Evolutionary conservation across 2,113 vertebrate species (phyloP), one percentile per base, ranked within the genome.

Genomic region (Dicrurus megarhynchus): DNA sequence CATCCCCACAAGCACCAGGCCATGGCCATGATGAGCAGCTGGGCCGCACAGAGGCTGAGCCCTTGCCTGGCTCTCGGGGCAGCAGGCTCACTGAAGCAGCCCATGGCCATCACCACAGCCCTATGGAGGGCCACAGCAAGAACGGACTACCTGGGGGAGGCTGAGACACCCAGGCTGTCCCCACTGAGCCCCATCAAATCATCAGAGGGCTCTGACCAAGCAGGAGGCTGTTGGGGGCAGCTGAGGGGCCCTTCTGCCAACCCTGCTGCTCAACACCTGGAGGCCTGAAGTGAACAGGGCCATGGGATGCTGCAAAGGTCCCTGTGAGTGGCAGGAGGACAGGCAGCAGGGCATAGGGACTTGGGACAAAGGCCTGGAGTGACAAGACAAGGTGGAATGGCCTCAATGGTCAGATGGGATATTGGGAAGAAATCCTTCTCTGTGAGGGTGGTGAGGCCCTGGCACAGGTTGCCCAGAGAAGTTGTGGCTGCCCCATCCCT

Each of bases 111-210:
- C 32, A 32, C 9, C 4, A 9, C 6, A 5, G 8, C 32, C 23
- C 28, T 27, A 6, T 7, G 6, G 17, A 52, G 52, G 49, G 47
- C 27, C 6, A 4, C 39, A 63, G 42, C 23, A 68, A 57, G 44
- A 44, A 68, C 5, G 5, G 33, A 49, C 13, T 37, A 7, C 28
- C 9, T 44, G 32, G 1, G 1, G 7, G 22, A 49, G 22, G 19
- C 21, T 4, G 1, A 59, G 33, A 52, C 30, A 39, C 21, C 11
- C 41, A n/a, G 61, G 19, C 28, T 55, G 7, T 23, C 20, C 27
- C 46, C 0, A 1, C 28, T 24, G 52, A 56, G 27, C 19, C 26
- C 35, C 3, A 2, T 7, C 1, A 1, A 30, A n/a, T 39, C 35
- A 42, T 60, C 68, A 33, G 56, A 26, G 35, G 33, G 16, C 41